Evolutionary conservation across 1,140 invertebrate species (phyloP).

Genomic region (Chlorops oryzae): DNA sequence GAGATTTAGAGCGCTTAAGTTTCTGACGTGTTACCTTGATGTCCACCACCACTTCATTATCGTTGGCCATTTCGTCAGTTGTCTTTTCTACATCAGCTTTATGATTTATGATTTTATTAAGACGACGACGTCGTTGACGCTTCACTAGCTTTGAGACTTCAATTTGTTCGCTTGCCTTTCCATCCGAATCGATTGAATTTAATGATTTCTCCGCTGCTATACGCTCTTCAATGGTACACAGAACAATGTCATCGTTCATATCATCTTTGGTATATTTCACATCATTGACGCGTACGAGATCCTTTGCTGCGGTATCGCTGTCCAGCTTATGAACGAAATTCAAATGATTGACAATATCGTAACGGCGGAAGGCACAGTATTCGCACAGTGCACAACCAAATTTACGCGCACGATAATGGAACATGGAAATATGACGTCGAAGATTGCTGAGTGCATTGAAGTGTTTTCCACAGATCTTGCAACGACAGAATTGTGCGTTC

Average conservation of each 20-base stretch:
- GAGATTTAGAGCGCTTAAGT: slow-evolving; percentile 2
- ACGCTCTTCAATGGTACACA: too few species aligned
- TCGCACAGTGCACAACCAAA: slow-evolving; percentile 56
- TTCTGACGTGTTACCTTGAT: slow-evolving; percentile 1
- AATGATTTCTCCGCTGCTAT: too few species aligned
- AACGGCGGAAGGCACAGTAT: slow-evolving; percentile 52
- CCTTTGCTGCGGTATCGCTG: slow-evolving; percentile 28
- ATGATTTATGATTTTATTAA: too few species aligned
- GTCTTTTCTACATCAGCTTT: too few species aligned
- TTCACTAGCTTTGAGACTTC: too few species aligned
- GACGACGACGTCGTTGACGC: too few species aligned
- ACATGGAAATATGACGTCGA: slow-evolving; percentile 52
- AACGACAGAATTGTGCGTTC: slow-evolving; percentile 37
- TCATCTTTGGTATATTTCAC: slow-evolving; percentile 40
- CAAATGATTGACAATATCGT: slow-evolving; percentile 53
- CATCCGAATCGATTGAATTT: too few species aligned
- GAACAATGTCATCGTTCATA: slow-evolving; percentile 37
- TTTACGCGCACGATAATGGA: slow-evolving; percentile 52
- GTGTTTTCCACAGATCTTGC: slow-evolving; percentile 44
- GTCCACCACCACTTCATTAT: neutral
- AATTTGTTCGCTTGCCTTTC: too few species aligned
- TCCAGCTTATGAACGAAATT: slow-evolving; percentile 49
- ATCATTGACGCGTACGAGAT: slow-evolving; percentile 38
- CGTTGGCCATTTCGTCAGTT: too few species aligned
- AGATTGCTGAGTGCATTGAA: slow-evolving; percentile 48